Evolutionary conservation across 2,797 vertebrate genomes (phyloP).

Genomic region (Adelosebastes latens): DNA sequence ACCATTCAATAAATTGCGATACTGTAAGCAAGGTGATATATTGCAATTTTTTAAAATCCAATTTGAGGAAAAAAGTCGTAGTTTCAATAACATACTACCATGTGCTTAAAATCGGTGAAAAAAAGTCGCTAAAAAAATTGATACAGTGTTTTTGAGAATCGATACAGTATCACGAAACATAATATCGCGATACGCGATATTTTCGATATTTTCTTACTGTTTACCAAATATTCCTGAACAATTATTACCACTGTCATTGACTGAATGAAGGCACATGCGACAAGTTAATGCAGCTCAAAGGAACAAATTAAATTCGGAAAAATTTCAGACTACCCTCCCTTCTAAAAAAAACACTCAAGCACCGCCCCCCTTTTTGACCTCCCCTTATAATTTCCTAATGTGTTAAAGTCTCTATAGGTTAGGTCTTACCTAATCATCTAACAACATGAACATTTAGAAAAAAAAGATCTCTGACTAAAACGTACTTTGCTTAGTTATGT

Average conservation of each 20-base stretch:
- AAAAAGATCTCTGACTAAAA: not conserved
- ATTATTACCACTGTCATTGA: not conserved
- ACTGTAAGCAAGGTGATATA: no score
- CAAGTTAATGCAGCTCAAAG: not conserved
- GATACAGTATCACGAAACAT: no score
- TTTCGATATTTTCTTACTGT: not conserved
- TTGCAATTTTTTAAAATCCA: no score
- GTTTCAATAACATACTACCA: no score
- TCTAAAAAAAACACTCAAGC: not conserved
- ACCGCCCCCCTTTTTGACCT: not conserved
- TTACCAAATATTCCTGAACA: not conserved
- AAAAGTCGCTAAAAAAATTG: fast-evolving
- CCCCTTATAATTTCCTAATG: not conserved
- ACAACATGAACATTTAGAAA: not conserved
- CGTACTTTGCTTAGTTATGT: slow-evolving; percentile 21
- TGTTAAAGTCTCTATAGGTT: not conserved
- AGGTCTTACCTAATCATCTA: not conserved
- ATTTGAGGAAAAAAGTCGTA: no score
- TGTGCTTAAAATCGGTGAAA: no score
- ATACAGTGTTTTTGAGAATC: no score
- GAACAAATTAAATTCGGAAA: not conserved
- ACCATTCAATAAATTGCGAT: no score
- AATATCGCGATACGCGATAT: no score
- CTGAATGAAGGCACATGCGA: not conserved
- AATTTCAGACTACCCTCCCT: not conserved